phyloP scores from a whole-genome alignment of 2,888 invertebrate species.

The Pristionchus mayeri region DNA sequence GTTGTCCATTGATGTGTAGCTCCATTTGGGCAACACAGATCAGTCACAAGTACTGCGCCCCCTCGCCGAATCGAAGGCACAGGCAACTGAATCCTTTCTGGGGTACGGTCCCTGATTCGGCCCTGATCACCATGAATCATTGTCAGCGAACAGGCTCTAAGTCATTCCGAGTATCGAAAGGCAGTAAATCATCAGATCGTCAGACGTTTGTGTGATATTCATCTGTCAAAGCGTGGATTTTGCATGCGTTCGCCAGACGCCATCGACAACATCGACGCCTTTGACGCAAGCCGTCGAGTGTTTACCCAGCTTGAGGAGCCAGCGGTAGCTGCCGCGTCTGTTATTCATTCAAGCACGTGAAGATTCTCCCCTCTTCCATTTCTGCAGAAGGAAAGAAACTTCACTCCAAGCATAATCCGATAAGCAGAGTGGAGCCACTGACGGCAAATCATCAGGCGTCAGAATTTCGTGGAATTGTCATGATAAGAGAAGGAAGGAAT shows the following conservation, averaged over 20 bases:
- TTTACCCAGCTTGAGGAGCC: neutral
- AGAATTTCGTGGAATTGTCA: slow-evolving; percentile 2
- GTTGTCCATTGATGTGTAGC: neutral
- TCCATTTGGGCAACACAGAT: neutral
- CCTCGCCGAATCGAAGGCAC: slow-evolving; percentile 22
- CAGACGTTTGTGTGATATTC: too few species aligned
- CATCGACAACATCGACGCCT: neutral
- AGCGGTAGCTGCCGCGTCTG: neutral
- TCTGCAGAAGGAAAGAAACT: neutral
- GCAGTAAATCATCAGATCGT: too few species aligned
- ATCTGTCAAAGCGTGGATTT: slow-evolving; percentile 6
- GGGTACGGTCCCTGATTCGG: too few species aligned
- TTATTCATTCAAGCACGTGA: neutral
- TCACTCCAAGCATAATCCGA: too few species aligned
- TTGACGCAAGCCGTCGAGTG: neutral
- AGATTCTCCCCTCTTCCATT: neutral
- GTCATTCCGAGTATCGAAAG: too few species aligned
- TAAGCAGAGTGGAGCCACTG: slow-evolving; percentile 18
- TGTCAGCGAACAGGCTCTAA: too few species aligned
- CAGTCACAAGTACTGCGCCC: neutral
- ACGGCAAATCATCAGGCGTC: slow-evolving; percentile 14
- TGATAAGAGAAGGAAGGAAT: neutral
- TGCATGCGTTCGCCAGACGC: neutral
- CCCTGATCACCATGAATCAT: too few species aligned
- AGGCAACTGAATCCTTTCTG: too few species aligned